Conservation (phyloP, 23 tunicate genomes). For the Aplidium turbinatum region DNA sequence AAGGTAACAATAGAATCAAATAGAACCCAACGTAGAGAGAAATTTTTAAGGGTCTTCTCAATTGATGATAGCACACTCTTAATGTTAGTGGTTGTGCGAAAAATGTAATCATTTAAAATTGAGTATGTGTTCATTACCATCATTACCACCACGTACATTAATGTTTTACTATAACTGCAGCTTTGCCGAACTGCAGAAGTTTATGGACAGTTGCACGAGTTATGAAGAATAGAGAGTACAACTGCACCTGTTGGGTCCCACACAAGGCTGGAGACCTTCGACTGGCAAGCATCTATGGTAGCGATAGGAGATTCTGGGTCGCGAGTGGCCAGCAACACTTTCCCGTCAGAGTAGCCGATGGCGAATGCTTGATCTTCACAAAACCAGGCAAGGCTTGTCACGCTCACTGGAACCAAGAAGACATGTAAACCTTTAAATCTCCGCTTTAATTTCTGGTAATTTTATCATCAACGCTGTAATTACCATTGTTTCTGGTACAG, state of each 20-base stretch:
- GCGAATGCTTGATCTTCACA: conserved; percentile 67
- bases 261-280: conserved; percentile 14
- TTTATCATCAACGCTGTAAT: neutral
- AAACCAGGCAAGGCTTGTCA: conserved; percentile 65
- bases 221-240: neutral
- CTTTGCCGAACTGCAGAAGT: no score
- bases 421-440: no score
- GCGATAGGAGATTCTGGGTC: conserved; percentile 35
- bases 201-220: no score
- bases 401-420: conserved; percentile 43
- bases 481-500: conserved; percentile 78
- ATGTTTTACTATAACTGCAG: no score
- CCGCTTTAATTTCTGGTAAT: neutral
- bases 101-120: no score
- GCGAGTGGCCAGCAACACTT: conserved; percentile 69
- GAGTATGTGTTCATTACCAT: no score
- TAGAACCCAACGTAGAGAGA: no score
- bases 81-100: no score
- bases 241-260: conserved; percentile 59
- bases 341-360: conserved; percentile 89
- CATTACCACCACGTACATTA: no score
- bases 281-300: conserved; percentile 69
- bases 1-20: neutral
- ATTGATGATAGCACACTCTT: no score
- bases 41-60: no score